Evolutionary conservation across 2,797 vertebrate species (phyloP).

Genomic region (Euthynnus affinis): DNA sequence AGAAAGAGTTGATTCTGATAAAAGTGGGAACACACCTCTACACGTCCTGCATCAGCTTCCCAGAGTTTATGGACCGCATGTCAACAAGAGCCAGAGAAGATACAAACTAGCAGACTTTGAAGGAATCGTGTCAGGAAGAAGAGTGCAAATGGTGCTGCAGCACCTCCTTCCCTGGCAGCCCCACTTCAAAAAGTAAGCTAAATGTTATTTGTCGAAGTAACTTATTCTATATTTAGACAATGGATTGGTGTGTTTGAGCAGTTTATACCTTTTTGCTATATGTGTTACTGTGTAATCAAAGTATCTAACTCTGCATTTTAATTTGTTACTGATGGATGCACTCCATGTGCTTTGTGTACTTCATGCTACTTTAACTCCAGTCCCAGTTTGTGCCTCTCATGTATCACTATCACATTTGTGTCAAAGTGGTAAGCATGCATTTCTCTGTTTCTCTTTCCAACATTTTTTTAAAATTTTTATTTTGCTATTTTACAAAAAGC

Average conservation of each 20-base stretch:
- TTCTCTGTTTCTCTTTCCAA: neutral
- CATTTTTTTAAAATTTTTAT: neutral
- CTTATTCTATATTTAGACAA: neutral
- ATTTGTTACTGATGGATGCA: neutral
- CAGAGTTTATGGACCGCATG: constrained; percentile 43
- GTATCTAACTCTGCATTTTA: neutral
- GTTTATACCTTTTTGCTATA: neutral
- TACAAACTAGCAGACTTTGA: constrained; percentile 37
- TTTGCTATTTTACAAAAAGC: neutral
- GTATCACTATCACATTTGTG: neutral
- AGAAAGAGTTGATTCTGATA: constrained; percentile 38
- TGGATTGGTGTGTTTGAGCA: constrained; percentile 4
- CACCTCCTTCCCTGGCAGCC: constrained; percentile 69
- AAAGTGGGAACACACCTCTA: constrained; percentile 20
- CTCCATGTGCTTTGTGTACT: neutral
- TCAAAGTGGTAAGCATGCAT: neutral
- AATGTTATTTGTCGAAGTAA: neutral
- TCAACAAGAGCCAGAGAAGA: constrained; percentile 38
- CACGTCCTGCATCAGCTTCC: constrained; percentile 31
- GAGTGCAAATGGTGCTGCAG: constrained; percentile 75
- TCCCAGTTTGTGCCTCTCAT: too few relatives aligned
- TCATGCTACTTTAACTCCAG: neutral
- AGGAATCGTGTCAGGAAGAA: constrained; percentile 33
- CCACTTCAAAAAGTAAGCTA: constrained; percentile 77
- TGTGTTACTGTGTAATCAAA: neutral